Conservation (phyloP, 2,797 vertebrate genomes). For the Nothura maculosa region DNA sequence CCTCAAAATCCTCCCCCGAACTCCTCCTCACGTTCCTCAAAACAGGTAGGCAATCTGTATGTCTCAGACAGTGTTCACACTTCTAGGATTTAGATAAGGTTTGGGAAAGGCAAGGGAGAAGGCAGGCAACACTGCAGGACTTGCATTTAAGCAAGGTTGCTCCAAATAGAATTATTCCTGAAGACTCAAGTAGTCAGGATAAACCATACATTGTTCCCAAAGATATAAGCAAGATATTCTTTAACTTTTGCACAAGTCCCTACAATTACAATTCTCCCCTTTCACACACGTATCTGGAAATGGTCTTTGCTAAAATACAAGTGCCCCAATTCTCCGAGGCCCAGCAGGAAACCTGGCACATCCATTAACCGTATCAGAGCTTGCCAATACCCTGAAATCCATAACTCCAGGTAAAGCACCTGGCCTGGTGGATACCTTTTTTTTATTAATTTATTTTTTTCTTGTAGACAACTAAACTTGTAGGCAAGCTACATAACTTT, state of each 20-base stretch:
- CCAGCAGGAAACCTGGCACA: conserved; percentile 5
- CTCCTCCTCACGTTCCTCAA: not conserved
- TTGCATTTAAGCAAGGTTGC: not conserved
- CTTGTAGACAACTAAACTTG: not conserved
- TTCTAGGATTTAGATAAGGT: not conserved
- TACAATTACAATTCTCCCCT: not conserved
- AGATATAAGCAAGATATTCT: not conserved
- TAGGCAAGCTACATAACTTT: not conserved
- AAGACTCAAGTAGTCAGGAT: not conserved
- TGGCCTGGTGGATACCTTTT: not conserved
- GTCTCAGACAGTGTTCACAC: not conserved
- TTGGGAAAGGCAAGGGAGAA: not conserved
- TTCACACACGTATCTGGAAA: conserved; percentile 13
- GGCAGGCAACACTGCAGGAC: not conserved
- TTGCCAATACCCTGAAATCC: conserved; percentile 29
- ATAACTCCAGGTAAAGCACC: not conserved
- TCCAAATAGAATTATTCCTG: not conserved
- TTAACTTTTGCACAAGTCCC: not conserved
- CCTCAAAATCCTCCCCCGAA: not conserved
- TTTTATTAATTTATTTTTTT: not conserved
- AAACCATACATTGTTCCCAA: not conserved
- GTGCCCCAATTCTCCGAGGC: not conserved
- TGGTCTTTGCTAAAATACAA: conserved; percentile 31
- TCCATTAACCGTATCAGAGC: conserved; percentile 15
- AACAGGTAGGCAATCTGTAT: not conserved